These are phyloP conservation scores for Urophycis tenuis DNA, from an alignment of 2,797 vertebrate genomes.

Conservation along the genomic window DNA sequence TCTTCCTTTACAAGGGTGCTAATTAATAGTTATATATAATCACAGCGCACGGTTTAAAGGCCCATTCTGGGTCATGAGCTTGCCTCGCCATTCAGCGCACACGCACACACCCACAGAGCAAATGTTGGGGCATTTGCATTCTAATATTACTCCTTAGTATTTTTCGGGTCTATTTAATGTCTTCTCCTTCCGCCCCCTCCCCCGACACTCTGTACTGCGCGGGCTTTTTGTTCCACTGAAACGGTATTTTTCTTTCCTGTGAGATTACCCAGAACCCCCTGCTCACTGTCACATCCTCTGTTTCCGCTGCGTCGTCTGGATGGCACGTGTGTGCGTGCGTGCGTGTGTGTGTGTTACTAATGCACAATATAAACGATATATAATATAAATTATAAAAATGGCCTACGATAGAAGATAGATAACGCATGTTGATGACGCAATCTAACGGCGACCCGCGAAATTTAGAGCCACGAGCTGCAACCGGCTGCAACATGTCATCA, in stretches of 20 bases:
- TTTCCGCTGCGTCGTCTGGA: conserved; percentile 31
- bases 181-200: neutral
- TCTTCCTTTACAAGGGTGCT: neutral
- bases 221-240: conserved; percentile 16
- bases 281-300: conserved; percentile 20
- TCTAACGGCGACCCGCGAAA: too few relatives aligned
- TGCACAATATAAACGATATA: too few relatives aligned
- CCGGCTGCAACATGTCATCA: too few relatives aligned
- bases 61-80: too few relatives aligned
- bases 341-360: conserved; percentile 5
- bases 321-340: conserved; percentile 17
- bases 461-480: too few relatives aligned
- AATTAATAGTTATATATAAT: neutral
- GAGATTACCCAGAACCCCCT: conserved; percentile 41
- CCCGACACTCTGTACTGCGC: neutral
- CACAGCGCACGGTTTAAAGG: too few relatives aligned
- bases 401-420: too few relatives aligned
- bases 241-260: conserved; percentile 22
- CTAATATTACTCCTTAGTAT: neutral
- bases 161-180: neutral
- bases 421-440: too few relatives aligned
- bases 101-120: too few relatives aligned
- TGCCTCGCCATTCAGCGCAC: too few relatives aligned
- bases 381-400: too few relatives aligned
- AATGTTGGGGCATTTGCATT: too few relatives aligned